phyloP scores from a whole-genome alignment of 2,797 vertebrate species.

The Dromococcyx pavoninus region DNA sequence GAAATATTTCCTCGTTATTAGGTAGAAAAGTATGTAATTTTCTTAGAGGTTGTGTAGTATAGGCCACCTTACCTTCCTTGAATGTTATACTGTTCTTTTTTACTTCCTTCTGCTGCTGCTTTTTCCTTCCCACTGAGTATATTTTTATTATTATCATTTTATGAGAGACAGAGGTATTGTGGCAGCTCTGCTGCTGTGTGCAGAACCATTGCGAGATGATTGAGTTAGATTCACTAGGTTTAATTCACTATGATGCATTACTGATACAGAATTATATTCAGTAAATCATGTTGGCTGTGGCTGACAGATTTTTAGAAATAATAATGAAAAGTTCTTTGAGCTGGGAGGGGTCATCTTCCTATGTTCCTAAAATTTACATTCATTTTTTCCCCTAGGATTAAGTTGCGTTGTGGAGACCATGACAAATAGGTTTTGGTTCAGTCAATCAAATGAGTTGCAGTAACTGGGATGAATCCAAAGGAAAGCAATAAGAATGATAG shows the following conservation, averaged over 20 bases:
- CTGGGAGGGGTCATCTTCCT: neutral
- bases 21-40: neutral
- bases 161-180: neutral
- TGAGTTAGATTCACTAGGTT: neutral
- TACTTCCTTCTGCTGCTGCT: neutral
- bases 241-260: neutral
- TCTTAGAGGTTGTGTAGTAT: neutral
- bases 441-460: neutral
- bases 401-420: accelerated
- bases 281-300: neutral
- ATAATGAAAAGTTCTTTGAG: neutral
- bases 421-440: neutral
- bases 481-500: neutral
- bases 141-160: neutral
- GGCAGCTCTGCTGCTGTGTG: neutral
- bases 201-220: neutral
- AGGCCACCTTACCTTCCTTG: neutral
- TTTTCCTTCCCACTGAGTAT: neutral
- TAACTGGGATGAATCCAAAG: neutral
- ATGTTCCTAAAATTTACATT: neutral
- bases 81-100: neutral
- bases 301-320: neutral
- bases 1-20: neutral
- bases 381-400: neutral
- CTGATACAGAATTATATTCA: neutral